A percentile compares a stretch with the other conserved stretches of the same genome.
phyloP scores from a whole-genome alignment of 2,888 invertebrate genomes.

The Fabriciana adippe region DNA sequence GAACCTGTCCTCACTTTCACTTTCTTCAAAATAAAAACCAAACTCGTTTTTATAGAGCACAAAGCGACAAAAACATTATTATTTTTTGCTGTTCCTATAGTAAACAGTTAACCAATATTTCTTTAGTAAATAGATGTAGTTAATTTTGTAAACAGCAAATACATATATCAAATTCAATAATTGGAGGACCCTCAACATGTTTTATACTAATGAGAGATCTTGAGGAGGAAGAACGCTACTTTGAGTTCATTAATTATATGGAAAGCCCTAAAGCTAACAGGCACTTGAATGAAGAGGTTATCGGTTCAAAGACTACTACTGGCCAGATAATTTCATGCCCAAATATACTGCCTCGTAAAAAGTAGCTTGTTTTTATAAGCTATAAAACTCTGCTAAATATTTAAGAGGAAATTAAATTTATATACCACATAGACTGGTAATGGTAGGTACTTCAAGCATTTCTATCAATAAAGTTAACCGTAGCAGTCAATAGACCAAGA shows the following conservation, averaged over 20 bases:
- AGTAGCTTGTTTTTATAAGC: constrained; percentile 55
- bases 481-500: too few species aligned
- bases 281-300: constrained; percentile 38
- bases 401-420: constrained; percentile 53
- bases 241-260: constrained; percentile 35
- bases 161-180: constrained; percentile 5
- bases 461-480: too few species aligned
- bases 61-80: background rate
- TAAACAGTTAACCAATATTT: background rate
- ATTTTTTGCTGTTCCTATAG: background rate
- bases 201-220: constrained; percentile 15
- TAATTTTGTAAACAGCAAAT: too few species aligned
- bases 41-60: background rate
- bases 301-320: constrained; percentile 49
- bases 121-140: too few species aligned
- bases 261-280: constrained; percentile 23
- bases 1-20: constrained; percentile 3
- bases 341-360: constrained; percentile 62
- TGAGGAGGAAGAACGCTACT: constrained; percentile 7
- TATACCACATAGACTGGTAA: background rate
- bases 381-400: constrained; percentile 59
- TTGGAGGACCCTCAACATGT: constrained; percentile 1
- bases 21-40: constrained; percentile 5
- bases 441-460: background rate
- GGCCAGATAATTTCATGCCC: constrained; percentile 49